These are phyloP conservation scores for Eurosta solidaginis DNA, from an alignment of 1,140 invertebrate species.

Conservation along the genomic window DNA sequence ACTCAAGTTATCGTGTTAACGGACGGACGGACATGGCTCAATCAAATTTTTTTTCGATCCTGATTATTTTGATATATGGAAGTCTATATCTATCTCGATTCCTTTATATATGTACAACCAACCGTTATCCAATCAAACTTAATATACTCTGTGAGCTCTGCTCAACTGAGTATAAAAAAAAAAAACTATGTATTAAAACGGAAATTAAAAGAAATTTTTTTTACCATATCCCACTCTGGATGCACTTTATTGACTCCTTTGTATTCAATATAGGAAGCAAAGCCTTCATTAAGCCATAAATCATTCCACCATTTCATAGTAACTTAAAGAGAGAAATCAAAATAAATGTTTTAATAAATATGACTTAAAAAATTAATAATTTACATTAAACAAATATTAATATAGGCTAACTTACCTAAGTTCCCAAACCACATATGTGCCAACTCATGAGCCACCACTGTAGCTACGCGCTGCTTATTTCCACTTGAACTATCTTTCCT, in stretches of 20 bases:
- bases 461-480: conserved; percentile 79
- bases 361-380: neutral
- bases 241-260: conserved; percentile 75
- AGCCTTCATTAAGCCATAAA: conserved; percentile 91
- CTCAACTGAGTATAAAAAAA: too few species aligned
- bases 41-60: too few species aligned
- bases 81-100: too few species aligned
- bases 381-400: neutral
- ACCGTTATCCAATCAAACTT: too few species aligned
- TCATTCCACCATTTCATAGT: conserved; percentile 94
- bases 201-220: too few species aligned
- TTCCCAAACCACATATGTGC: conserved; percentile 94
- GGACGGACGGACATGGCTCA: too few species aligned
- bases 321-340: conserved; percentile 65
- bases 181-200: too few species aligned
- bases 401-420: conserved; percentile 64
- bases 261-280: conserved; percentile 85
- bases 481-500: conserved; percentile 68
- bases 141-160: too few species aligned
- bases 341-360: neutral
- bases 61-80: too few species aligned
- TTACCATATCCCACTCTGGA: conserved; percentile 83
- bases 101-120: too few species aligned
- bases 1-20: too few species aligned
- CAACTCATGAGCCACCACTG: conserved; percentile 86